A percentile compares a stretch with the other conserved stretches of the same genome.
Evolutionary conservation across 2,113 vertebrate species (phyloP).

Genomic region (Hyperoodon ampullatus): DNA sequence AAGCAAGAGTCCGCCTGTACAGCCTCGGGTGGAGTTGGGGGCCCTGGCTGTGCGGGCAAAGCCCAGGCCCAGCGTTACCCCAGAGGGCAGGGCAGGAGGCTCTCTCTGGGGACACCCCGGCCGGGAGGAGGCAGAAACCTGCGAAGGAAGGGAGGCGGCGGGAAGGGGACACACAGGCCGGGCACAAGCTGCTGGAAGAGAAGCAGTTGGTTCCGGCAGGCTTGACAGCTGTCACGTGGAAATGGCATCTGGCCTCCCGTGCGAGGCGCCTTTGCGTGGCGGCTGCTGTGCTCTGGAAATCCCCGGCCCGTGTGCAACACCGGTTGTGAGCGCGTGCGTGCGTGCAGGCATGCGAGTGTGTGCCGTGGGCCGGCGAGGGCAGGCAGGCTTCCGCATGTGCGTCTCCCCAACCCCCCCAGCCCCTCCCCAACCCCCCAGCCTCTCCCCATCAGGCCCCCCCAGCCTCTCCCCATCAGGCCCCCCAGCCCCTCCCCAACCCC

Average conservation of each 20-base stretch:
- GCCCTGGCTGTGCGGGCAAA: background rate
- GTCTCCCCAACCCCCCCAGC: background rate
- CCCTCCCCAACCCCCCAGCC: background rate
- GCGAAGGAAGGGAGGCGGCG: background rate
- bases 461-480: conserved; percentile 65
- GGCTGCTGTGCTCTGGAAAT: conserved; percentile 64
- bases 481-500: too few relatives aligned
- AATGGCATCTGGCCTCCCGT: conserved; percentile 75
- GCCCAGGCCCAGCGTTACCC: background rate
- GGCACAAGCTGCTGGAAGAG: conserved; percentile 15
- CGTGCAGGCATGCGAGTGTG: background rate
- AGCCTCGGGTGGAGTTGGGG: background rate
- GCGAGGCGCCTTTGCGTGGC: conserved; percentile 55
- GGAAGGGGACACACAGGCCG: background rate
- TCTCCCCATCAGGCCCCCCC: conserved; percentile 68
- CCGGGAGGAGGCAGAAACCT: background rate
- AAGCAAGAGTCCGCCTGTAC: background rate
- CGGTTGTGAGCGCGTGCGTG: background rate
- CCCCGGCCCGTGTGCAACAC: background rate
- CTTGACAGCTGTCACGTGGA: conserved; percentile 81
- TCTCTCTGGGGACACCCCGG: background rate
- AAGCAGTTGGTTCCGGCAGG: conserved; percentile 70
- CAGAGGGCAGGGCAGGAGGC: background rate
- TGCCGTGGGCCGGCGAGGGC: background rate
- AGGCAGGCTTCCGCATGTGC: conserved; percentile 37